Percentiles rank a stretch among this genome's conserved stretches.
Conservation (phyloP, 2,113 vertebrate genomes). For the Noctilio leporinus region DNA sequence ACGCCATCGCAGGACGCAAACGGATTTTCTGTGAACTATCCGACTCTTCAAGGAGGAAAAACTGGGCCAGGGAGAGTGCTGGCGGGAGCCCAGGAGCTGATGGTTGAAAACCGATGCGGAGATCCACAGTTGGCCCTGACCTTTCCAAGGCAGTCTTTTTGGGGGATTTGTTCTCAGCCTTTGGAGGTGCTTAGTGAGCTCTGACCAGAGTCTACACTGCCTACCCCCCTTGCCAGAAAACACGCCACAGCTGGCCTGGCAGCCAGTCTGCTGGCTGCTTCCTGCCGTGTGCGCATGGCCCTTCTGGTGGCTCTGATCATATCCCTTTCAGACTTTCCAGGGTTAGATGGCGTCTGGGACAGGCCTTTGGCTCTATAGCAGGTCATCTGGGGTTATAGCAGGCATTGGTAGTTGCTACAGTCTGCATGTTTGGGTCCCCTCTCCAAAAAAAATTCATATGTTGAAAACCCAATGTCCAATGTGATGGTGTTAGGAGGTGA, state of each 20-base stretch:
- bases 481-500: background rate
- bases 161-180: background rate
- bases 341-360: background rate
- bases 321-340: background rate
- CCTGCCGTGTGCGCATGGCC: background rate
- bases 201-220: background rate
- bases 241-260: background rate
- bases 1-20: background rate
- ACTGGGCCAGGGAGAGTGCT: constrained; percentile 68
- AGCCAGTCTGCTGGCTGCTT: background rate
- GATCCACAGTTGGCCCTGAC: background rate
- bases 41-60: constrained; percentile 70
- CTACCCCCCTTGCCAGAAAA: background rate
- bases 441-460: background rate
- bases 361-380: background rate
- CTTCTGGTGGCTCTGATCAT: background rate
- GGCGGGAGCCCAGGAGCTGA: background rate
- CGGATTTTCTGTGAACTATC: constrained; percentile 44
- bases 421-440: background rate
- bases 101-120: background rate
- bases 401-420: background rate
- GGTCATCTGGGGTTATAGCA: background rate
- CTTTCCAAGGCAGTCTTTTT: background rate
- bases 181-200: background rate
- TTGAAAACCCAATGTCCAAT: background rate